Base-by-base conservation (phyloP, 1,140 invertebrate genomes). In the Anthonomus grandis region DNA sequence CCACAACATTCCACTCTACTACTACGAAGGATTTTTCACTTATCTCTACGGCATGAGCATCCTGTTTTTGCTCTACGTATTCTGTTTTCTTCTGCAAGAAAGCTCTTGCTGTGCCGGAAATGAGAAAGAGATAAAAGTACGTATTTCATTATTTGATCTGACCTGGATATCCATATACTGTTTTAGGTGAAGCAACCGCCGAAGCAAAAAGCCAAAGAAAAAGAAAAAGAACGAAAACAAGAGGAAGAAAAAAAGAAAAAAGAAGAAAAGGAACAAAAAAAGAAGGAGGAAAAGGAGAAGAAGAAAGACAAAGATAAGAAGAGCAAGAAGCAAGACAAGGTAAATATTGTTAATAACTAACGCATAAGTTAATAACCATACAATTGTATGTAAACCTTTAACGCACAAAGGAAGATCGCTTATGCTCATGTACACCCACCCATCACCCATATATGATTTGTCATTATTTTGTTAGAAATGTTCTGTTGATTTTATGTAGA, bases 11-110 rank as follows among this genome's bases (percentile, higher is more conserved):
- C 92, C 93, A 45, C 83, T 93, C 24, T 94, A 91, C 76, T 87
- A 87, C 69, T 94, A 95, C 79, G 92, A 98, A 85, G 91, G 90
- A 55, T 97, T 97, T 80, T 98, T 97, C 80, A 93, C 95, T 38
- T 98, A 96, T 76, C 82, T 98, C 38, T 98, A 97, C 76, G 89
- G 90, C 62, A 85, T 89, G 75, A 96, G 93, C 76, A 93, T 98
- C 70, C 76, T 96, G 58, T 98, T 97, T 80, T 83, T 98, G 64
- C 79, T 96, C 62, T 98, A 97, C 77, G 92, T 97, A 39, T 97
- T 97, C 81, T 91, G 92, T 76, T 97, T 96, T 81, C 81, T 98
- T 54, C 84, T 98, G 52, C 90, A 93, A 81, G 91, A 94, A 74
- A 88, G 89, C 77, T 82, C 87, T 56, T 90, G 88, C 74, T 90